Percentiles rank a stretch among this genome's conserved stretches.
Conservation (phyloP, 2,113 vertebrate species). For the Embiotoca jacksoni region DNA sequence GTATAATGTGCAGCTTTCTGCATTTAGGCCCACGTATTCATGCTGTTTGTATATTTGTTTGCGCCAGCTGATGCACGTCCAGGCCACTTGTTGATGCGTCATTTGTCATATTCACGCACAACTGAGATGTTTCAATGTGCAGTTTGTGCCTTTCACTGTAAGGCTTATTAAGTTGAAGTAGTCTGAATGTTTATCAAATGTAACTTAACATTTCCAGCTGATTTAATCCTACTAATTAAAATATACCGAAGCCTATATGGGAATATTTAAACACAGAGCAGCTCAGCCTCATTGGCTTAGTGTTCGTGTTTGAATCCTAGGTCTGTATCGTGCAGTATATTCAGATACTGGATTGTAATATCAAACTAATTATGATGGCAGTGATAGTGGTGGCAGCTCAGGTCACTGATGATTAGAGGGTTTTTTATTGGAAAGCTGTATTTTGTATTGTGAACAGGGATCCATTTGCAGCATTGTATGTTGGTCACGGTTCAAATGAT, state of each 20-base stretch:
- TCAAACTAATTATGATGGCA: too few relatives aligned
- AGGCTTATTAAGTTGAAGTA: background rate
- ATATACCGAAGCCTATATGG: background rate
- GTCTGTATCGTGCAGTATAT: background rate
- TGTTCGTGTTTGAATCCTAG: background rate
- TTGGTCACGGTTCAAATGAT: background rate
- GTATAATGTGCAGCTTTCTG: background rate
- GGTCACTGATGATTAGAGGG: too few relatives aligned
- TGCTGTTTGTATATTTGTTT: background rate
- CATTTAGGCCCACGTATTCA: background rate
- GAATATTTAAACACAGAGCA: background rate
- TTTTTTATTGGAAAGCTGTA: background rate
- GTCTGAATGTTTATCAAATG: background rate
- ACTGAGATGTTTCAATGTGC: background rate
- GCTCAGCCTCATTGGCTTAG: background rate
- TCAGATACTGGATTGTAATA: background rate
- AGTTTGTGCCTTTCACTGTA: background rate
- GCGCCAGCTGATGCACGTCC: background rate
- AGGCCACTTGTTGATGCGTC: background rate
- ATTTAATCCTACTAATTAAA: background rate
- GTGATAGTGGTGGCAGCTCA: too few relatives aligned
- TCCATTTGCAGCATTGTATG: background rate
- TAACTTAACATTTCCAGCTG: background rate
- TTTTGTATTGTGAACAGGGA: background rate
- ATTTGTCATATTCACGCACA: conserved; percentile 39